Evolutionary conservation across 2,113 vertebrate species (phyloP).

Genomic region (Colinus virginianus): DNA sequence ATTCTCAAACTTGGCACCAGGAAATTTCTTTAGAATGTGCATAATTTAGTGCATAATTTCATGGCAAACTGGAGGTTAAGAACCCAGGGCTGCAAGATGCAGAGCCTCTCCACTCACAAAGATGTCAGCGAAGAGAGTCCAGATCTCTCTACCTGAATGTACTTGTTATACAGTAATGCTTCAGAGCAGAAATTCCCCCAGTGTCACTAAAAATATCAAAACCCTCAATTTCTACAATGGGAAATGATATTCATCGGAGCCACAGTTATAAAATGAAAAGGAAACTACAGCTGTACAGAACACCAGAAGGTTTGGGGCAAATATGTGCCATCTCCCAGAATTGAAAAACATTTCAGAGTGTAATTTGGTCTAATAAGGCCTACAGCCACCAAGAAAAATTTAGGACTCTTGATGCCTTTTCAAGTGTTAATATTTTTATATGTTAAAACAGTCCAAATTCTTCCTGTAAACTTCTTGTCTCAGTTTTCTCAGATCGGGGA

Average conservation of each 20-base stretch:
- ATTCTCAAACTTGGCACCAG: background rate
- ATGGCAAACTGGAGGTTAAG: background rate
- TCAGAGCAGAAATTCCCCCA: background rate
- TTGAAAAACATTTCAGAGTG: background rate
- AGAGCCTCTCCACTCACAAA: background rate
- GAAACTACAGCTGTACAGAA: background rate
- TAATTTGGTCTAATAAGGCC: background rate
- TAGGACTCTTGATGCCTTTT: background rate
- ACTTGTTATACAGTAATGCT: fast-evolving
- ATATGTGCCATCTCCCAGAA: background rate
- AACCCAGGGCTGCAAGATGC: background rate
- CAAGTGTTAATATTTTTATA: background rate
- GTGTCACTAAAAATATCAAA: background rate
- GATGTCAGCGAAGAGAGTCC: background rate
- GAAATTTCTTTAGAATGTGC: background rate
- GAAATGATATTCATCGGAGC: background rate
- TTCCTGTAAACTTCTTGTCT: background rate
- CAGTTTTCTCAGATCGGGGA: background rate
- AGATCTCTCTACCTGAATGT: background rate
- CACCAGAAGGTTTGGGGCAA: background rate
- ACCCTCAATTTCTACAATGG: background rate
- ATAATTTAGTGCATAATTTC: background rate
- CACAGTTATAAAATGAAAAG: background rate
- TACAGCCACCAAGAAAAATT: background rate
- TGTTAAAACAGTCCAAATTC: background rate